phyloP scores from a whole-genome alignment of 2,113 vertebrate genomes.

The Benitochromis conjunctus region DNA sequence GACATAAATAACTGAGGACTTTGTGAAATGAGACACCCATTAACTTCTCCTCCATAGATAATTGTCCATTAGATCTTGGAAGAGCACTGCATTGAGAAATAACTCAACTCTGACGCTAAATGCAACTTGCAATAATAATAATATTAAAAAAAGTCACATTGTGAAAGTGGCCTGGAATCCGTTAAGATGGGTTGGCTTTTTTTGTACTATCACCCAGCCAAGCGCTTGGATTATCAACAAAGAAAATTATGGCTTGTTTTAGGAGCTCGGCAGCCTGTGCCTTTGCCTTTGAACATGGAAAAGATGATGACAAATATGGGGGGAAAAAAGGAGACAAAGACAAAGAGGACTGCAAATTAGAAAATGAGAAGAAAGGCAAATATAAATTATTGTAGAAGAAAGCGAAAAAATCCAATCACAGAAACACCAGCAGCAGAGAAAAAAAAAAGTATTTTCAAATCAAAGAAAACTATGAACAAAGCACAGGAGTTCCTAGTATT shows the following conservation, averaged over 20 bases:
- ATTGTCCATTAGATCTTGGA: conserved; percentile 69
- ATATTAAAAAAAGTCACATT: conserved; percentile 40
- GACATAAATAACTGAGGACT: conserved; percentile 65
- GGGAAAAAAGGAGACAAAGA: neutral
- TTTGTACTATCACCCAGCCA: conserved; percentile 43
- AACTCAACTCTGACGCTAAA: conserved; percentile 57
- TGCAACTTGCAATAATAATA: conserved; percentile 51
- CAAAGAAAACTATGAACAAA: neutral
- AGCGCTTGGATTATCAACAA: conserved; percentile 61
- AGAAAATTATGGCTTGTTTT: conserved; percentile 49
- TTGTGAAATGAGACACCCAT: conserved; percentile 70
- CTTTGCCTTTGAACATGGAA: conserved; percentile 59
- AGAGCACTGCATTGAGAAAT: conserved; percentile 60
- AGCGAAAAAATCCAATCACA: neutral
- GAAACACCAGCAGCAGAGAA: neutral
- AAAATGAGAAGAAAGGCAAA: neutral
- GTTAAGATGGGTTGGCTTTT: conserved; percentile 51
- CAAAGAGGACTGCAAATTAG: conserved; percentile 3
- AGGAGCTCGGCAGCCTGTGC: conserved; percentile 22
- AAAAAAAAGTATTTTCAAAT: neutral
- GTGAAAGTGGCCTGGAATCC: conserved; percentile 57
- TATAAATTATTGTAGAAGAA: neutral
- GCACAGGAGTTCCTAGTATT: neutral
- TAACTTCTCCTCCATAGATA: conserved; percentile 65
- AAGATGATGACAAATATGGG: conserved; percentile 33